phyloP scores from a whole-genome alignment of 2,113 vertebrate species.

The Xiphorhynchus elegans region DNA sequence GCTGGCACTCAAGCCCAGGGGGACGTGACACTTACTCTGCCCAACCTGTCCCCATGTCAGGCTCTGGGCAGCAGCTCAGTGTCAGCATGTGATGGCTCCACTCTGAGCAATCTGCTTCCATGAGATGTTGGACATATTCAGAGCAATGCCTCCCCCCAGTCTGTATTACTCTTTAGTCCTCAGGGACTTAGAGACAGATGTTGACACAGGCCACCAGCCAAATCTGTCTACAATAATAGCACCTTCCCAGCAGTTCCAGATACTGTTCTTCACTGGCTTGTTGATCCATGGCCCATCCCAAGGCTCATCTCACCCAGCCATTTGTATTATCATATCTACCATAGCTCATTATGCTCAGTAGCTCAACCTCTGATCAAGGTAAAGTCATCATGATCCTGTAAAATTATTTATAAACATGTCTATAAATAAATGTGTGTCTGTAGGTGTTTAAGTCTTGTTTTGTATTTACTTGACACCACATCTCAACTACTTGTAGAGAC shows the following conservation, averaged over 20 bases:
- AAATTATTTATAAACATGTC: not conserved
- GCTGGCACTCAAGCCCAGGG: not conserved
- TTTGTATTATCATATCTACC: not conserved
- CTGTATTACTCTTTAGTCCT: not conserved
- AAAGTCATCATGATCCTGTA: not conserved
- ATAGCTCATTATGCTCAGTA: not conserved
- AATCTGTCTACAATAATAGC: not conserved
- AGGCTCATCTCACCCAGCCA: not conserved
- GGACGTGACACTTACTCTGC: rapidly evolving
- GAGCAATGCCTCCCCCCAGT: not conserved
- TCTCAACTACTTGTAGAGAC: not conserved
- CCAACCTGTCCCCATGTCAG: not conserved
- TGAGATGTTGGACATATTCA: not conserved
- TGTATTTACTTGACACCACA: not conserved
- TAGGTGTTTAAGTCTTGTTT: not conserved
- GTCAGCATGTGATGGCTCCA: not conserved
- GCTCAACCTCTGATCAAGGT: not conserved
- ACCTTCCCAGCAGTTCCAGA: not conserved
- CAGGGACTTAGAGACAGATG: not conserved
- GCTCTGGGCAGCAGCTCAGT: not conserved
- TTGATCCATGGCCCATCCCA: not conserved
- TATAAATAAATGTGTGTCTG: not conserved
- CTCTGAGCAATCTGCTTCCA: not conserved
- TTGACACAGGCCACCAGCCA: not conserved
- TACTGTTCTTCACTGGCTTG: not conserved